phyloP scores from a whole-genome alignment of 1,140 invertebrate species.

The Euura saliciscinereae region DNA sequence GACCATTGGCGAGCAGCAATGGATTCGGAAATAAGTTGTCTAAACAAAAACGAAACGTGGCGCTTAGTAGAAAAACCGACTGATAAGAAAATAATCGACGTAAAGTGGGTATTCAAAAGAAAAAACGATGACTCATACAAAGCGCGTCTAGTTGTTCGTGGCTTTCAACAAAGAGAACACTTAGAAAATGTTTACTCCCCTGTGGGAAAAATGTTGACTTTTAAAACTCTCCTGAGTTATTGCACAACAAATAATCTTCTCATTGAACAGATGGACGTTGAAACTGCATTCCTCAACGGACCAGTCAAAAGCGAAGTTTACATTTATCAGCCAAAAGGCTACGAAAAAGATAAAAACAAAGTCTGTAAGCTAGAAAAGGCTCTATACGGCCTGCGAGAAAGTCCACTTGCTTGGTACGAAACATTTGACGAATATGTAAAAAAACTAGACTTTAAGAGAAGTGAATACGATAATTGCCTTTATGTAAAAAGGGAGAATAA shows the following conservation, averaged over 20 bases:
- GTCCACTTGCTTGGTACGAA: constrained; percentile 31
- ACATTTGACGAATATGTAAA: constrained; percentile 16
- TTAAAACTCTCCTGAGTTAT: constrained; percentile 21
- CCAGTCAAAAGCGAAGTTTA: constrained; percentile 41
- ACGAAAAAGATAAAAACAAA: constrained; percentile 19
- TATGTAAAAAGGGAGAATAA: constrained; percentile 16
- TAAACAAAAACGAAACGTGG: constrained; percentile 20
- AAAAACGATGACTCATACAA: constrained; percentile 20
- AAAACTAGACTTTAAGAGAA: constrained; percentile 19
- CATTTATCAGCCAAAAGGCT: constrained; percentile 44
- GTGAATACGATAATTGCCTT: constrained; percentile 21
- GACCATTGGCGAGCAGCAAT: constrained; percentile 20
- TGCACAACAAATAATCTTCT: constrained; percentile 16
- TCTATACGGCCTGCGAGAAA: constrained; percentile 38
- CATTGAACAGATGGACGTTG: constrained; percentile 39
- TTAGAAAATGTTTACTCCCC: constrained; percentile 28
- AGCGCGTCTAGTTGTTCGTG: constrained; percentile 19
- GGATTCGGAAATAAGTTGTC: constrained; percentile 16
- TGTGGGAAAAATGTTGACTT: constrained; percentile 15
- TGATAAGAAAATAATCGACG: constrained; percentile 18
- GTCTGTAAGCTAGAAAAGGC: constrained; percentile 31
- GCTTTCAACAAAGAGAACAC: constrained; percentile 20
- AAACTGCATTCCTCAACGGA: constrained; percentile 46
- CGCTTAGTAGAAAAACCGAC: constrained; percentile 13
- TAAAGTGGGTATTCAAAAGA: constrained; percentile 22